A percentile compares a stretch with the other conserved stretches of the same genome.
Conservation (phyloP, 2,888 invertebrate genomes). For the Cerastoderma edule region DNA sequence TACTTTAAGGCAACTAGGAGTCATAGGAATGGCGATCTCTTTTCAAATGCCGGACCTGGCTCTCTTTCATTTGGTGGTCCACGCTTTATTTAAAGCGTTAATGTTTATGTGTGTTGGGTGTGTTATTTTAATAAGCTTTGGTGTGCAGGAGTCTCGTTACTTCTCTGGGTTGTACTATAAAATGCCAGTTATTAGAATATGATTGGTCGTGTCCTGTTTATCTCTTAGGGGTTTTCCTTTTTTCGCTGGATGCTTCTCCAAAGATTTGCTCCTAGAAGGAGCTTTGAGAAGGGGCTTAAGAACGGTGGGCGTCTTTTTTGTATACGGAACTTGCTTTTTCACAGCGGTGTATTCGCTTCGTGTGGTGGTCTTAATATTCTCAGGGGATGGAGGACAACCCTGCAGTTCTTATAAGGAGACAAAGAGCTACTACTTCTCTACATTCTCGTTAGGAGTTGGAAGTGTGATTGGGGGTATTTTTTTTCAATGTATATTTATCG, state of each 20-base stretch:
- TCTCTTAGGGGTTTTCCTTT: constrained; percentile 75
- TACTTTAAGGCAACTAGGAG: constrained; percentile 90
- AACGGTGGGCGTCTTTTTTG: not conserved
- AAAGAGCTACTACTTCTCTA: constrained; percentile 1
- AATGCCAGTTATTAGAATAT: constrained; percentile 67
- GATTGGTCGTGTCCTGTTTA: constrained; percentile 61
- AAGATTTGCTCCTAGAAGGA: constrained; percentile 74
- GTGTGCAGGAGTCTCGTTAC: constrained; percentile 89
- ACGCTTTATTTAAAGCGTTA: constrained; percentile 91
- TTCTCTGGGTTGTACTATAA: constrained; percentile 62
- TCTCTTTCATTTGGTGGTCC: constrained; percentile 90
- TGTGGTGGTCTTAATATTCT: not conserved
- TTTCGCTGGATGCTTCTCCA: constrained; percentile 77
- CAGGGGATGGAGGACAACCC: not conserved
- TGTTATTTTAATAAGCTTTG: constrained; percentile 88
- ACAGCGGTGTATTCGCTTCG: constrained; percentile 9
- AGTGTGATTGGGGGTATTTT: constrained; percentile 4
- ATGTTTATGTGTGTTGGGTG: constrained; percentile 90
- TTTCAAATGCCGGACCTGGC: constrained; percentile 86
- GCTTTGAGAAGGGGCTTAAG: constrained; percentile 17
- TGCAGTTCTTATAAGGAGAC: not conserved
- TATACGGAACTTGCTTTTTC: constrained; percentile 8
- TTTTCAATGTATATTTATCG: not conserved
- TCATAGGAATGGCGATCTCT: constrained; percentile 89
- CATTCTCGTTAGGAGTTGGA: not conserved